Base-by-base conservation (phyloP, 1,140 invertebrate species). In the Saccostrea glomerata region DNA sequence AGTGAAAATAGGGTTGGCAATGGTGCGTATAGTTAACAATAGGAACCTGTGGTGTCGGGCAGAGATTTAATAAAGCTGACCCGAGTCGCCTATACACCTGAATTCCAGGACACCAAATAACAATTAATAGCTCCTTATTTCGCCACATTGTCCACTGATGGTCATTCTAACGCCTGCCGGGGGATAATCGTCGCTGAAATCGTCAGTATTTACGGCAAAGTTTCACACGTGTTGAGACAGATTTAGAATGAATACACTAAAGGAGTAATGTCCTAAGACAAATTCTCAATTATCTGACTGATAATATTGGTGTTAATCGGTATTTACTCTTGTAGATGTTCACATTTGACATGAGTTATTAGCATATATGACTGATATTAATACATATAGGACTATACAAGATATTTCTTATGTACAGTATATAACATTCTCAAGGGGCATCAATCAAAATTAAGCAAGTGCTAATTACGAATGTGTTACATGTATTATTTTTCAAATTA, bases 41-140 rank as follows among this genome's bases (percentile, higher is more conserved):
- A 15, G 15, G 25, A 77, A 30, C 25, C 25, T 15, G 30, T 12
- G 25, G 70, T 77, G 70, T 11, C 70, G 15, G 70, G 11, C 23
- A 25, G 12, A 77, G 12, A 30, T 77, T 77, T 77, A 47, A 36
- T 77, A 77, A 77, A 30, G 70, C 70, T 77, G 70, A 30, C 25
- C 66, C 70, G 15, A 77, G 70, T 30, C 30, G 70, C 13, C 25
- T 15, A 77, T 36, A 36, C 70, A 77, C 70, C 4, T 77, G 23
- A 30, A 30, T 77, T n/a, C 15, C 13, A 5, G 70, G 66, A 73
- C n/a, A 73, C 66, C 66, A 73, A 25, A 25, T 7, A 73, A 30
- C 25, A 77, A 36, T 36, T 77, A 77, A 77, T 36, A 15, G 70
- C 70, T 77, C 70, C 25, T 77, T 77, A 77, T 77, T 77, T 77